Percentiles rank a stretch among this genome's conserved stretches.
Conservation (phyloP, 2,797 vertebrate species). For the Micrastur ruficollis region DNA sequence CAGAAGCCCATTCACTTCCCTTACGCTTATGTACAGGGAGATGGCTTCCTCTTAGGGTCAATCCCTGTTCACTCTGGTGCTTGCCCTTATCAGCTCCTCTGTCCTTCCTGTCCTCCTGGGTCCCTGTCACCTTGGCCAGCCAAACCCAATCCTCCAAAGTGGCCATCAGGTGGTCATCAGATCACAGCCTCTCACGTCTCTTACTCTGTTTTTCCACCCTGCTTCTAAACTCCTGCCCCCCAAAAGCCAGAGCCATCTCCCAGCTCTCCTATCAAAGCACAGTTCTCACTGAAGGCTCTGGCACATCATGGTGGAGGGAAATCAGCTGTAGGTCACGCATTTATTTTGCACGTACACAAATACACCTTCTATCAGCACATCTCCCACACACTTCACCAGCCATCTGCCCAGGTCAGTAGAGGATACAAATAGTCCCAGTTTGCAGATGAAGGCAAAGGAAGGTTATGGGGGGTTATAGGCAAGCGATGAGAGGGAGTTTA, state of each 20-base stretch:
- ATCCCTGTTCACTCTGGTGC: neutral
- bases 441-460: neutral
- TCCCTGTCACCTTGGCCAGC: neutral
- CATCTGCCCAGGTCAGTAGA: neutral
- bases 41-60: neutral
- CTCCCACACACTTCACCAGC: neutral
- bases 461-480: neutral
- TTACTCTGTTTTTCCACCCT: neutral
- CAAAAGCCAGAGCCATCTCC: neutral
- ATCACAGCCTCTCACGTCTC: neutral
- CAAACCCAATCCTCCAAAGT: neutral
- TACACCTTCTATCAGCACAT: neutral
- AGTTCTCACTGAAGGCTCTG: neutral
- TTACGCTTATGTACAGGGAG: neutral
- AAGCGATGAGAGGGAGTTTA: neutral
- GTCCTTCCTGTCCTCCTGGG: neutral
- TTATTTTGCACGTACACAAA: neutral
- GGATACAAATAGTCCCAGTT: neutral
- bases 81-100: neutral
- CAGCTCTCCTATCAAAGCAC: neutral
- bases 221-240: neutral
- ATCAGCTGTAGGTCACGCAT: neutral
- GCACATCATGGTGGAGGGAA: accelerated
- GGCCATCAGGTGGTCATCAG: neutral
- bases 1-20: neutral